These are phyloP conservation scores for Zoanthus solanderi DNA, from an alignment of 92 coral and sea anemone species.

Conservation along the genomic window DNA sequence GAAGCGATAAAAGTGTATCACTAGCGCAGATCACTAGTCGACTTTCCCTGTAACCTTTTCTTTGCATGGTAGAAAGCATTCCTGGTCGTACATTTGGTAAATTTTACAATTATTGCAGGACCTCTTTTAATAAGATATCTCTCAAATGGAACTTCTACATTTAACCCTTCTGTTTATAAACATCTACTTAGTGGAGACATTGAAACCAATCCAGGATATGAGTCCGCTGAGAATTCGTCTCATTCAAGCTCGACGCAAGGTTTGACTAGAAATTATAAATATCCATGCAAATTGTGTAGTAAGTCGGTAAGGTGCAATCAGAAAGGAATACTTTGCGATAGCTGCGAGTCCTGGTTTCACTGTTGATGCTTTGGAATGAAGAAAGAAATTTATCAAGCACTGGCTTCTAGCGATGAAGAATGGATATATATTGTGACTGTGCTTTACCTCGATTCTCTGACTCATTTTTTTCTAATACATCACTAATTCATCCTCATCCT, in stretches of 20 bases:
- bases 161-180: conserved; percentile 25
- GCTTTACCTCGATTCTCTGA: neutral
- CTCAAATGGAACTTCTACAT: conserved; percentile 42
- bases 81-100: neutral
- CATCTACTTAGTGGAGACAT: conserved; percentile 27
- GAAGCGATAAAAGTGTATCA: too few species aligned
- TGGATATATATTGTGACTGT: conserved; percentile 6
- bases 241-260: conserved; percentile 33
- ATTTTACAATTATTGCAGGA: neutral
- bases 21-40: neutral
- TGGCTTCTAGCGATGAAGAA: conserved; percentile 37
- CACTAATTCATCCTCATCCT: neutral
- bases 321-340: conserved; percentile 27
- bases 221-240: neutral
- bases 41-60: neutral
- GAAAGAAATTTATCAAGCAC: neutral
- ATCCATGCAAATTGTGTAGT: conserved; percentile 22
- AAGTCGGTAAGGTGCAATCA: conserved; percentile 41
- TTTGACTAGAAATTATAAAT: conserved; percentile 36
- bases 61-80: neutral
- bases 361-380: too few species aligned
- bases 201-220: conserved; percentile 46
- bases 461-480: neutral
- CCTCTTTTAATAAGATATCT: too few species aligned
- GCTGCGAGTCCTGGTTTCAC: too few species aligned